These are phyloP conservation scores for Cephalopachus bancanus DNA, from an alignment of 2,797 vertebrate species.

Conservation along the genomic window DNA sequence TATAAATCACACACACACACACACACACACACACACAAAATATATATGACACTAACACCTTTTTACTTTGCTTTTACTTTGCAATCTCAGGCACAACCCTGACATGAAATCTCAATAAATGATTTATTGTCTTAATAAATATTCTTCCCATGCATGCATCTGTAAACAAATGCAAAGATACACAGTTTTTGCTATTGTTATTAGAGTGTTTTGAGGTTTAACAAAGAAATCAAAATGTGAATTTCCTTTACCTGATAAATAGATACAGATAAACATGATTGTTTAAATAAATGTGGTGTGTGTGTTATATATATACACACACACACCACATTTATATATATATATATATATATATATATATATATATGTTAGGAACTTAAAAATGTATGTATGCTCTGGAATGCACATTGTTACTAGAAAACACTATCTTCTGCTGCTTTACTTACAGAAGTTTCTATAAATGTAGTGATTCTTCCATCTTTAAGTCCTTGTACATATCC, in stretches of 20 bases:
- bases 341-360: too few species aligned
- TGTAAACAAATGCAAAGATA: not conserved
- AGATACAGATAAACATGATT: not conserved
- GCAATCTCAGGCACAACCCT: not conserved
- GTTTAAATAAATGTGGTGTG: too few species aligned
- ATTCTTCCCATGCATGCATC: not conserved
- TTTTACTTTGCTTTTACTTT: not conserved
- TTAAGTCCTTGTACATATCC: constrained; percentile 4
- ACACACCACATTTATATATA: too few species aligned
- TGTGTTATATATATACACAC: too few species aligned
- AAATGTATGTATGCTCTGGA: not conserved
- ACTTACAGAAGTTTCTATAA: not conserved
- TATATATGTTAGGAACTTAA: too few species aligned
- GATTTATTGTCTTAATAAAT: not conserved
- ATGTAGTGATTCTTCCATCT: not conserved
- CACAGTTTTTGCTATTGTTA: not conserved
- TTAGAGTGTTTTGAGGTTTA: not conserved
- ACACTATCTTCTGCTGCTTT: not conserved
- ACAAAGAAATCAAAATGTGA: not conserved
- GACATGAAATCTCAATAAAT: not conserved
- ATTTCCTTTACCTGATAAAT: not conserved
- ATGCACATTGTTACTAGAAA: not conserved
- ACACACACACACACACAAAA: too few species aligned
- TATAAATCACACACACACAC: too few species aligned
- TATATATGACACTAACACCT: not conserved